Conservation (phyloP, 2,888 invertebrate genomes). For the Pecten maximus region DNA sequence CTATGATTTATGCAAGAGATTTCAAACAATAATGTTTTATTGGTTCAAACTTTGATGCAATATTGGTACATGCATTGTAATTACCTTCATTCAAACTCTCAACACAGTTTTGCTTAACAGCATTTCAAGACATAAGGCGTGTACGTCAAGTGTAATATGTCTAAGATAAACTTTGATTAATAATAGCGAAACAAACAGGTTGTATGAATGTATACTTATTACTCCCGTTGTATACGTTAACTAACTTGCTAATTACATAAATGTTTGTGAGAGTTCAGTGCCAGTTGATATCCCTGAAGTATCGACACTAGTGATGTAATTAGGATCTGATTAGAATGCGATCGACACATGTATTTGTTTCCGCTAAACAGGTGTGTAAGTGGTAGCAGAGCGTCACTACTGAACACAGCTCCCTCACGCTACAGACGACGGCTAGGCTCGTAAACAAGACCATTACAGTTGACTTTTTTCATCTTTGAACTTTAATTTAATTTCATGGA, state of each 20-base stretch:
- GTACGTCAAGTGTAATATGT: no score
- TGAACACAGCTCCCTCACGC: neutral
- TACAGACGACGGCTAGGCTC: neutral
- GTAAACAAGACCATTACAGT: neutral
- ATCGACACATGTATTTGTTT: neutral
- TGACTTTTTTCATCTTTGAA: conserved; percentile 9
- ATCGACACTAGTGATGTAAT: neutral
- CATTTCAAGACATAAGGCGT: no score
- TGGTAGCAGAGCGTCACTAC: neutral
- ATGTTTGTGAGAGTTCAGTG: neutral
- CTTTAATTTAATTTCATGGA: conserved; percentile 25
- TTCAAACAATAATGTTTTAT: no score
- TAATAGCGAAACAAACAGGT: no score
- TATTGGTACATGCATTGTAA: no score
- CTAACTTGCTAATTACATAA: neutral
- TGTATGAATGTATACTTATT: no score
- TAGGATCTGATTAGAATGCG: neutral
- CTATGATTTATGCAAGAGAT: no score
- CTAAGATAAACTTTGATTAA: no score
- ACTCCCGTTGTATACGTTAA: no score
- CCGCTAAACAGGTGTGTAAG: neutral
- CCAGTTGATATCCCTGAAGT: neutral
- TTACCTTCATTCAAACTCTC: no score
- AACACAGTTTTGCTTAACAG: no score
- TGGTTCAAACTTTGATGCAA: no score